Conservation (phyloP, 37 sponge, comb jelly and placozoan genomes). For the Corticium candelabrum region DNA sequence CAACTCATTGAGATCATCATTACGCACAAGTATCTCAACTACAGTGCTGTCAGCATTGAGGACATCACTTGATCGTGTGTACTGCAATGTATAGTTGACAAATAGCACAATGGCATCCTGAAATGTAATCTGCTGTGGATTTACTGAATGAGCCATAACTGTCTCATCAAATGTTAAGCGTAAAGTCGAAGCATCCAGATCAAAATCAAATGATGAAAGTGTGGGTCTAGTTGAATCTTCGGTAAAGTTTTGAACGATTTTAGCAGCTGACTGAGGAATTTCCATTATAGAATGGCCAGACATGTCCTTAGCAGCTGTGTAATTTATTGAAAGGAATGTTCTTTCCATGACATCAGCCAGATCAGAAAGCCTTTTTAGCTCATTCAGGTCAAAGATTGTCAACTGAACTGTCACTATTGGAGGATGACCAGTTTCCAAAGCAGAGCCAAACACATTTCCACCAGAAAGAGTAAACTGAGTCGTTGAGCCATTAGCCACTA, state of each 20-base stretch:
- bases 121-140: slow-evolving; percentile 10
- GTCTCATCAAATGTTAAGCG: slow-evolving; percentile 66
- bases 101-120: slow-evolving; percentile 43
- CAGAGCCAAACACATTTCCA: background rate
- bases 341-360: slow-evolving; percentile 38
- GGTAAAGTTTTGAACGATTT: slow-evolving; percentile 14
- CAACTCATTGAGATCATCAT: slow-evolving; percentile 68
- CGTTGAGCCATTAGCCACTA: background rate
- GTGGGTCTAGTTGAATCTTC: slow-evolving; percentile 35
- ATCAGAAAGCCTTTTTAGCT: slow-evolving; percentile 38
- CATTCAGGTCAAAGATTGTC: slow-evolving; percentile 43
- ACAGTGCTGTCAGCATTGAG: slow-evolving; percentile 45
- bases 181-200: slow-evolving; percentile 43
- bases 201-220: slow-evolving; percentile 40
- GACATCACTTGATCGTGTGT: slow-evolving; percentile 30
- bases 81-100: slow-evolving; percentile 43
- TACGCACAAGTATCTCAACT: slow-evolving; percentile 31
- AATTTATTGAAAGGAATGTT: slow-evolving; percentile 44
- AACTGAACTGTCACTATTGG: slow-evolving; percentile 42
- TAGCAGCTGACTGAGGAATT: slow-evolving; percentile 20
- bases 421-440: slow-evolving; percentile 14
- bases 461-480: background rate
- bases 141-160: slow-evolving; percentile 33
- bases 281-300: slow-evolving; percentile 33
- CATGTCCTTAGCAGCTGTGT: slow-evolving; percentile 50